Evolutionary conservation across 2,113 vertebrate genomes (phyloP), one percentile per base, ranked within the genome.

Genomic region (Pluvianellus socialis): DNA sequence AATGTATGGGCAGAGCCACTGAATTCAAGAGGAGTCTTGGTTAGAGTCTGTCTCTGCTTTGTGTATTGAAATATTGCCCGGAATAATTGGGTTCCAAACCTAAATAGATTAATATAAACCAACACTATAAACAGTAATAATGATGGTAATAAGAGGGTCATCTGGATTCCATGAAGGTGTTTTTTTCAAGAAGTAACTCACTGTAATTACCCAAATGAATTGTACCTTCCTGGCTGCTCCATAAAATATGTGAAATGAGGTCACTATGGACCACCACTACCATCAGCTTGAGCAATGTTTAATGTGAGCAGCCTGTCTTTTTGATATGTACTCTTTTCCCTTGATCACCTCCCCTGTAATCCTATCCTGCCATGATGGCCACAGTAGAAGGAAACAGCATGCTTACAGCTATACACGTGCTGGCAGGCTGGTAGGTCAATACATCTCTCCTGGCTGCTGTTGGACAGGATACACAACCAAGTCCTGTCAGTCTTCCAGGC

Each of bases 291-390:
- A 95, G 28, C 15, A 90, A 26, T 8, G 6, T 80, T 28, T 45
- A 19, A 17, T 10, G 10, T 55, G 8, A 79, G 27, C 45, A 58
- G 14, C 13, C 7, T 71, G 13, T 58, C 45, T 79, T 86, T 86
- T 23, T 53, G 16, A 40, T 8, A 16, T 13, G 10, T 40, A 24
- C 6, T 75, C 21, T 71, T 59, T 42, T 52, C 56, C 33, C 21
- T 66, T 58, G 9, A 71, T 32, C 45, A 22, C 13, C 40, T 82
- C 16, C 40, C 17, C 8, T 52, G 18, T 23, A 53, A 47, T 40
- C 3, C 9, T 40, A 8, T 12, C 38, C 62, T 71, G 44, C 45
- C 18, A 27, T 0, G 0, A 71, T 59, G 28, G 10, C 21, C 50
- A 15, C 30, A 24, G 17, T 32, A 59, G 81, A 66, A 59, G 14